Evolutionary conservation across 2,888 invertebrate species (phyloP).

Genomic region (Ctenicera cuprea): DNA sequence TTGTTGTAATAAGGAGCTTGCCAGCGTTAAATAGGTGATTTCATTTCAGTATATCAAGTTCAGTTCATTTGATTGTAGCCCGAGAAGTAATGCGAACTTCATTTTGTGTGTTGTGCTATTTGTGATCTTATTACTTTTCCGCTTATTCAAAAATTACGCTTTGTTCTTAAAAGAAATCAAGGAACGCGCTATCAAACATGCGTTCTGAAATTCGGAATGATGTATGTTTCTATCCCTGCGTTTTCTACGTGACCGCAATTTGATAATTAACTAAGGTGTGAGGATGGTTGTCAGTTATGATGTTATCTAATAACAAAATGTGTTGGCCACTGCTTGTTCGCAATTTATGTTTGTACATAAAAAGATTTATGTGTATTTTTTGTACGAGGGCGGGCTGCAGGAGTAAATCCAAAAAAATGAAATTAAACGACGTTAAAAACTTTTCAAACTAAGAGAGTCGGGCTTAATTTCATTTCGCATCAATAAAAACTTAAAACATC

Average conservation of each 20-base stretch:
- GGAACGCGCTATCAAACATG: neutral
- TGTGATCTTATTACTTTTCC: constrained; percentile 40
- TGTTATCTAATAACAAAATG: constrained; percentile 35
- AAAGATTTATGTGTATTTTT: constrained; percentile 30
- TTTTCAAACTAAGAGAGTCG: constrained; percentile 45
- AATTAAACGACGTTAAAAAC: constrained; percentile 47
- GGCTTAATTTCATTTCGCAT: constrained; percentile 53
- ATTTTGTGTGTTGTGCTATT: constrained; percentile 31
- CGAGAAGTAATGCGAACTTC: constrained; percentile 48
- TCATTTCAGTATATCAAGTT: constrained; percentile 53
- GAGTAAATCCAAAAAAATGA: constrained; percentile 28
- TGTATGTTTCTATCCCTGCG: constrained; percentile 33
- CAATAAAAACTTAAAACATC: constrained; percentile 50
- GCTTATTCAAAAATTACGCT: neutral
- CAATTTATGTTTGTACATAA: constrained; percentile 30
- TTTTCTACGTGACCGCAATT: constrained; percentile 45
- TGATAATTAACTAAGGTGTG: constrained; percentile 50
- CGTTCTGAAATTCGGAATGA: constrained; percentile 10
- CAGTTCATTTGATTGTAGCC: constrained; percentile 52
- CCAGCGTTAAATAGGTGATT: constrained; percentile 49
- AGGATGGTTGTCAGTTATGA: constrained; percentile 45
- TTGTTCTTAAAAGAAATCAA: neutral
- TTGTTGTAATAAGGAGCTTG: constrained; percentile 50
- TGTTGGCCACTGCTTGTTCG: constrained; percentile 15
- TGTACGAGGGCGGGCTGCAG: constrained; percentile 6